Evolutionary conservation across 2,888 invertebrate genomes (phyloP), one percentile per base, ranked within the genome.

Genomic region (Spilarctia lutea): DNA sequence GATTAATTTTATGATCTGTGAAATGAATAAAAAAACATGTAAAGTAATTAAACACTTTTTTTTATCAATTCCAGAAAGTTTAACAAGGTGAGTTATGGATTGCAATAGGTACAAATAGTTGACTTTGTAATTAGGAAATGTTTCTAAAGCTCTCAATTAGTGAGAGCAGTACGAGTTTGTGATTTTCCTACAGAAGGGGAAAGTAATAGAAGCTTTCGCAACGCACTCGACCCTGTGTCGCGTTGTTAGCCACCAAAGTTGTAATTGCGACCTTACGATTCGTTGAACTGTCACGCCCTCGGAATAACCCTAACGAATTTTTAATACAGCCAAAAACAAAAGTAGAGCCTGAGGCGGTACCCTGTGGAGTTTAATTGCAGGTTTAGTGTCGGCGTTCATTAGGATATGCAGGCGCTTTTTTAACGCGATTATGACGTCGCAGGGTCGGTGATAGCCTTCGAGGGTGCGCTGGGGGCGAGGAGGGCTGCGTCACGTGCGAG

Each of bases 401-500:
- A 94, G 93, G 91, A 94, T 92, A 93, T 94, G 93, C 94, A 94
- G 93, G 93, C 92, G 93, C 89, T 93, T 94, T 94, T 95, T 94
- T 94, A 95, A 95, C 93, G 90, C 91, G 93, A 94, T 95, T 94
- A 95, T 94, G 94, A 94, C 93, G 93, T 94, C 90, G 94, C 93
- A 92, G 94, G 93, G 93, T 93, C 89, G 90, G 85, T 84, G 86
- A 86, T 87, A 84, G 87, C 83, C 83, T 84, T 81, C 81, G 91
- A 92, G 94, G 93, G 94, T 91, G 91, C 89, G 91, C 89, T 91
- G 92, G 91, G 92, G 93, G 94, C 90, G 94, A 93, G 94, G 94
- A 94, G 95, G 94, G 95, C 92, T 95, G 96, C 96, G 95, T 95
- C 95, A 96, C 95, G 95, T 95, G 95, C 94, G 91, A 93, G 92